These are phyloP conservation scores for Serilophus lunatus DNA, from an alignment of 2,113 vertebrate genomes.

Conservation along the genomic window DNA sequence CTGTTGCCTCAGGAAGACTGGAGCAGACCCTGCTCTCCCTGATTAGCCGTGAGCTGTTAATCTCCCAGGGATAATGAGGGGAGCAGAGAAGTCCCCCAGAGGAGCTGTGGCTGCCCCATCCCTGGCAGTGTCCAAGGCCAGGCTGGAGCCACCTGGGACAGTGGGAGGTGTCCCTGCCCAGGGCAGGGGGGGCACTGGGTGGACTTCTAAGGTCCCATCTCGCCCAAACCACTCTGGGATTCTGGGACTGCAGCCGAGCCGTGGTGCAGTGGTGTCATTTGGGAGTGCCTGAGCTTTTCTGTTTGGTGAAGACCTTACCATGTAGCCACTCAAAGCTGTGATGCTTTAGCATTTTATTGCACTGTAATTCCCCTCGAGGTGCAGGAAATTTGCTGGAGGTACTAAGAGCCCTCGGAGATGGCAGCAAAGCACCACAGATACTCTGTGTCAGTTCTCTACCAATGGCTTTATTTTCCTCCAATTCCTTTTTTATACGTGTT, in stretches of 20 bases:
- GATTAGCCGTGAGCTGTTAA: not conserved
- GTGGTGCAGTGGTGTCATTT: not conserved
- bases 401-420: not conserved
- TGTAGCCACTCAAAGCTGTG: not conserved
- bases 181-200: not conserved
- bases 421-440: not conserved
- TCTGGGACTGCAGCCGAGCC: not conserved
- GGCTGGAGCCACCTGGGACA: not conserved
- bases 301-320: not conserved
- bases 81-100: not conserved
- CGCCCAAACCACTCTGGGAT: not conserved
- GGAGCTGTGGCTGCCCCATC: not conserved
- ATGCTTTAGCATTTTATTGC: conserved; percentile 37
- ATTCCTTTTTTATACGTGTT: conserved; percentile 22
- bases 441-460: not conserved
- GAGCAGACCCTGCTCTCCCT: not conserved
- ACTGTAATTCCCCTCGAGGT: conserved; percentile 28
- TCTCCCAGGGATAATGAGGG: fast-evolving
- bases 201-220: not conserved
- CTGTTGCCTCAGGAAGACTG: not conserved
- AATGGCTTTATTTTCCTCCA: conserved; percentile 1
- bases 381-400: conserved; percentile 33
- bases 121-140: not conserved
- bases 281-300: not conserved
- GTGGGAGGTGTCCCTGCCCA: not conserved